These are phyloP conservation scores for Rhinolophus sinicus DNA, from an alignment of 2,113 vertebrate genomes.

Conservation along the genomic window DNA sequence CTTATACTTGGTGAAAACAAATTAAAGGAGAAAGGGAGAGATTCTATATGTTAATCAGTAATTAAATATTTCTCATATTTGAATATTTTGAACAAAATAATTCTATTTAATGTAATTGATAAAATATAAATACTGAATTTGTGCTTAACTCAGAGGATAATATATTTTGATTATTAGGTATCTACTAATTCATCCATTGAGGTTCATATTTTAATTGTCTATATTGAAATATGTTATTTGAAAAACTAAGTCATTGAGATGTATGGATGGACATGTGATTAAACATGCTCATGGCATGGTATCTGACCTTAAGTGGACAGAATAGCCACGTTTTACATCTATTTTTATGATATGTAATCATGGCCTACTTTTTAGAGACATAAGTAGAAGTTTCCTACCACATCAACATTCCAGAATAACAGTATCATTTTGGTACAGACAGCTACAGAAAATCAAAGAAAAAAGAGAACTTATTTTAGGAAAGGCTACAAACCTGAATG, in stretches of 20 bases:
- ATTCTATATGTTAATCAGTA: neutral
- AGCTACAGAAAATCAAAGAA: slow-evolving; percentile 67
- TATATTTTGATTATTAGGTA: neutral
- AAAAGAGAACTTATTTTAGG: neutral
- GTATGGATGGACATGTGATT: neutral
- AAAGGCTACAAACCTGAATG: slow-evolving; percentile 50
- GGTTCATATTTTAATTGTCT: neutral
- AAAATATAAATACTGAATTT: neutral
- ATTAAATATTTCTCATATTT: slow-evolving; percentile 2
- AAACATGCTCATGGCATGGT: slow-evolving; percentile 47
- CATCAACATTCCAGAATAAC: slow-evolving; percentile 80
- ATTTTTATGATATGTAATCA: slow-evolving; percentile 81
- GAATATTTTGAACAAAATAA: slow-evolving; percentile 14
- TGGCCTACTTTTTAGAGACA: slow-evolving; percentile 79
- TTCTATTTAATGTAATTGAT: neutral
- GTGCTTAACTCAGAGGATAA: neutral
- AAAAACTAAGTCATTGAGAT: neutral
- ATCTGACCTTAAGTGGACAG: slow-evolving; percentile 68
- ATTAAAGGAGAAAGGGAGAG: neutral
- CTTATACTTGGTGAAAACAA: slow-evolving; percentile 19
- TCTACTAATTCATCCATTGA: neutral
- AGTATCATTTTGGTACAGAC: slow-evolving; percentile 72
- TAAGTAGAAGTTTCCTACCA: slow-evolving; percentile 84
- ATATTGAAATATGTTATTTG: slow-evolving; percentile 21
- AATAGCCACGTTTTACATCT: slow-evolving; percentile 80